Evolutionary conservation across 1,140 invertebrate genomes (phyloP).

Genomic region (Calephelis virginiensis): DNA sequence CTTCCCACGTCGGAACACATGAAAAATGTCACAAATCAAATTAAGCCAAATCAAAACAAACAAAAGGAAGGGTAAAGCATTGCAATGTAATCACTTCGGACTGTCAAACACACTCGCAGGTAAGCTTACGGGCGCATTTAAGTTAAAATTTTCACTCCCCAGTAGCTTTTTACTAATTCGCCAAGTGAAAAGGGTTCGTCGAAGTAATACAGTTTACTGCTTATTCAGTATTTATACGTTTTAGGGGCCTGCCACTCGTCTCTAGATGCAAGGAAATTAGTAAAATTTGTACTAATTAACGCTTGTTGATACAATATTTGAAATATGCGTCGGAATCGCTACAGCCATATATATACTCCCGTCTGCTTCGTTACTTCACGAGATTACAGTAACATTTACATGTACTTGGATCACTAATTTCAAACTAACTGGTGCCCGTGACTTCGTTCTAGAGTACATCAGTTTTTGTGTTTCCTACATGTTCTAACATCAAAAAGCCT

Average conservation of each 20-base stretch:
- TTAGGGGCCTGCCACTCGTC: constrained; percentile 56
- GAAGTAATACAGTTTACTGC: constrained; percentile 78
- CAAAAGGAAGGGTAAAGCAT: constrained; percentile 57
- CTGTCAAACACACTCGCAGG: constrained; percentile 74
- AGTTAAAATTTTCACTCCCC: constrained; percentile 78
- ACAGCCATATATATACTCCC: background rate
- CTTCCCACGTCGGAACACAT: constrained; percentile 35
- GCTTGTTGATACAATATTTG: constrained; percentile 38
- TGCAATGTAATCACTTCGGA: constrained; percentile 71
- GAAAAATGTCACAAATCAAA: constrained; percentile 73
- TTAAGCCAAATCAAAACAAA: constrained; percentile 71
- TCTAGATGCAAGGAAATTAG: constrained; percentile 67
- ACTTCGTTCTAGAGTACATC: too few relatives aligned
- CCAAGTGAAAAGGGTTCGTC: constrained; percentile 78
- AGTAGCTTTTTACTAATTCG: constrained; percentile 78
- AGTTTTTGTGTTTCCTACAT: too few relatives aligned
- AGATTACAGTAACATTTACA: too few relatives aligned
- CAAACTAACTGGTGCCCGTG: too few relatives aligned
- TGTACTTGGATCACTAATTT: too few relatives aligned
- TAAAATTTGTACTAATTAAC: constrained; percentile 66
- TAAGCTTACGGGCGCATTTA: constrained; percentile 70
- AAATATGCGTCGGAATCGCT: constrained; percentile 9
- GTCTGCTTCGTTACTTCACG: too few relatives aligned
- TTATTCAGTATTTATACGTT: constrained; percentile 77
- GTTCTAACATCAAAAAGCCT: too few relatives aligned